Conservation (phyloP, 2,113 vertebrate genomes). For the Bos indicus region DNA sequence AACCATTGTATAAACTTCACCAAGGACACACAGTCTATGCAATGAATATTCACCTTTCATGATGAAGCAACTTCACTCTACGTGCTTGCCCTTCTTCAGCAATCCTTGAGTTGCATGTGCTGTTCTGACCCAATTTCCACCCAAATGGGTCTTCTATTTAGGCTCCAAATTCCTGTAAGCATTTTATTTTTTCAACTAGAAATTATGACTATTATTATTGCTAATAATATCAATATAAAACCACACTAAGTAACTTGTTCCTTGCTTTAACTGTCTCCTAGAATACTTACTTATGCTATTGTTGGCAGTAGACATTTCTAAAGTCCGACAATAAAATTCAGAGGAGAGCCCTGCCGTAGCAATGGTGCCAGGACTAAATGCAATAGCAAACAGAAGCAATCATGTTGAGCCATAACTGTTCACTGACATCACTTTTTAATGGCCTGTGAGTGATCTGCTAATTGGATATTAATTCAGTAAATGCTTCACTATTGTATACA, state of each 20-base stretch:
- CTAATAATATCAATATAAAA: slow-evolving; percentile 3
- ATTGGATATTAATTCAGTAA: slow-evolving; percentile 28
- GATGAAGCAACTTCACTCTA: neutral
- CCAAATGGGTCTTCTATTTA: neutral
- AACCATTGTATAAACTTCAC: slow-evolving; percentile 27
- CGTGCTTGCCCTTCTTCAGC: neutral
- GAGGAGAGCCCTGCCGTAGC: neutral
- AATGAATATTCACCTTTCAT: neutral
- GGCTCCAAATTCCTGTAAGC: slow-evolving; percentile 13
- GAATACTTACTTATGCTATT: slow-evolving; percentile 22
- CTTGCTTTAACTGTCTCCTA: slow-evolving; percentile 3
- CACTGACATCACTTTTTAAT: slow-evolving; percentile 34
- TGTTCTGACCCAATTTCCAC: neutral
- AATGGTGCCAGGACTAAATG: neutral
- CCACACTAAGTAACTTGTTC: neutral
- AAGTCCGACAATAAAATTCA: slow-evolving; percentile 33
- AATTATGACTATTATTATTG: neutral
- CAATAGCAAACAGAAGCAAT: neutral
- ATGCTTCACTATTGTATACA: neutral
- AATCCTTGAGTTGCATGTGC: neutral
- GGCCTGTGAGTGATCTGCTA: slow-evolving; percentile 33
- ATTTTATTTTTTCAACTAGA: neutral
- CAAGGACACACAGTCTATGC: neutral
- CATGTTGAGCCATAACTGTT: neutral
- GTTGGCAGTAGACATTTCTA: slow-evolving; percentile 14